phyloP scores from a whole-genome alignment of 1,140 invertebrate species.

The Orussus abietinus region DNA sequence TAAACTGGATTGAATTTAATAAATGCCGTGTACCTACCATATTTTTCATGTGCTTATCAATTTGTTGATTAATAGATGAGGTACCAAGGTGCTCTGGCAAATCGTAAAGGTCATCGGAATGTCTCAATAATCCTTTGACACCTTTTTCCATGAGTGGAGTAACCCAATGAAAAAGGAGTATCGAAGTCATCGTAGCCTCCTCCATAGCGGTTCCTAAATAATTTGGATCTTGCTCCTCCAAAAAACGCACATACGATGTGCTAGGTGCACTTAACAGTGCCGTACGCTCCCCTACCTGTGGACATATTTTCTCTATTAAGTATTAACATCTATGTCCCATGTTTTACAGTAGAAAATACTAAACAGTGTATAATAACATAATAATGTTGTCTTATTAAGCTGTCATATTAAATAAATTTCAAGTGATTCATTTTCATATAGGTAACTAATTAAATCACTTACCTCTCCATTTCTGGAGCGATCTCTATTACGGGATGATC shows the following conservation, averaged over 20 bases:
- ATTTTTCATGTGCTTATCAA: conserved; percentile 50
- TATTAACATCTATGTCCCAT: conserved; percentile 24
- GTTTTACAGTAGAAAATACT: no score
- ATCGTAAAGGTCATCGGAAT: conserved; percentile 80
- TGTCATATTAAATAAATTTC: conserved; percentile 35
- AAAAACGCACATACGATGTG: conserved; percentile 57
- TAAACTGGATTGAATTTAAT: conserved; percentile 27
- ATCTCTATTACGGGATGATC: conserved; percentile 13
- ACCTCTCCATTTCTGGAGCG: conserved; percentile 54
- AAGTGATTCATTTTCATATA: no score
- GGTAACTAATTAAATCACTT: conserved; percentile 36
- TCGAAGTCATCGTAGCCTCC: conserved; percentile 64
- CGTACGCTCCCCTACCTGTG: conserved; percentile 48
- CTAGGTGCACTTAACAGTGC: conserved; percentile 40
- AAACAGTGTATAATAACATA: conserved; percentile 35
- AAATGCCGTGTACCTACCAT: conserved; percentile 33
- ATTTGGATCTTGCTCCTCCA: conserved; percentile 63
- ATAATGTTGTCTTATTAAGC: conserved; percentile 25
- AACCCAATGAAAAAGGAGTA: conserved; percentile 84
- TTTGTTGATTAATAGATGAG: conserved; percentile 55
- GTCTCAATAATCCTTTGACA: conserved; percentile 64
- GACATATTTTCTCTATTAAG: conserved; percentile 25
- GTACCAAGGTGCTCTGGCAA: conserved; percentile 71
- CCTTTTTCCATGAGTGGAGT: conserved; percentile 82
- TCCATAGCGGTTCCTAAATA: conserved; percentile 80